Evolutionary conservation across 2,888 invertebrate genomes (phyloP).

Genomic region (Melolontha melolontha): DNA sequence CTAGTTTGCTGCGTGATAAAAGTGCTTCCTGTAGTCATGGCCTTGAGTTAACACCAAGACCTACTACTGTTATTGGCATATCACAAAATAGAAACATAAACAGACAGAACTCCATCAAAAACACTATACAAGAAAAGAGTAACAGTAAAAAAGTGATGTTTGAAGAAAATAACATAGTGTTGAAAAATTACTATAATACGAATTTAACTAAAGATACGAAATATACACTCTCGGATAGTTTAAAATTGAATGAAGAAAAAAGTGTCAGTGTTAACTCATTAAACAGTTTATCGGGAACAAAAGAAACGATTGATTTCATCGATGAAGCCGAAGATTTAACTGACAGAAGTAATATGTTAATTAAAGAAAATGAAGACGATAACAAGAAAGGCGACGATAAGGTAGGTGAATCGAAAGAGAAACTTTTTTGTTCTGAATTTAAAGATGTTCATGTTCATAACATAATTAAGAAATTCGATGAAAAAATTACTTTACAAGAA

Average conservation of each 20-base stretch:
- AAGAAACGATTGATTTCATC: constrained; percentile 63
- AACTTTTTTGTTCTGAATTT: constrained; percentile 52
- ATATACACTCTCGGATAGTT: constrained; percentile 21
- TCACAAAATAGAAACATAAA: constrained; percentile 50
- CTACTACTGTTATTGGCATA: constrained; percentile 70
- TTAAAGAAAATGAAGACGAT: constrained; percentile 24
- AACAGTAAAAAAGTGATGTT: constrained; percentile 60
- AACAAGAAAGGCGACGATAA: constrained; percentile 3
- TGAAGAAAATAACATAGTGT: constrained; percentile 53
- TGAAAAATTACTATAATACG: constrained; percentile 41
- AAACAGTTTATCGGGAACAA: constrained; percentile 57
- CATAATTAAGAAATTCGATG: constrained; percentile 64
- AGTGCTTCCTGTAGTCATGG: constrained; percentile 84
- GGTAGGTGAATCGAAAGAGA: constrained; percentile 17
- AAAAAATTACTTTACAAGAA: constrained; percentile 47
- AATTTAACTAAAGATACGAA: constrained; percentile 24
- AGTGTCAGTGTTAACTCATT: constrained; percentile 63
- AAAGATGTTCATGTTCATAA: constrained; percentile 62
- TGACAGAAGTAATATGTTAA: constrained; percentile 63
- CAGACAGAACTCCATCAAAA: constrained; percentile 50
- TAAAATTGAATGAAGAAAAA: constrained; percentile 60
- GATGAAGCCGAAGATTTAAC: constrained; percentile 58
- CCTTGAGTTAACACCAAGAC: constrained; percentile 75
- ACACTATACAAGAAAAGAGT: constrained; percentile 47
- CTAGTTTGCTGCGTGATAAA: constrained; percentile 77